These are phyloP conservation scores for Euura lappo DNA, from an alignment of 1,140 invertebrate genomes.

Conservation along the genomic window DNA sequence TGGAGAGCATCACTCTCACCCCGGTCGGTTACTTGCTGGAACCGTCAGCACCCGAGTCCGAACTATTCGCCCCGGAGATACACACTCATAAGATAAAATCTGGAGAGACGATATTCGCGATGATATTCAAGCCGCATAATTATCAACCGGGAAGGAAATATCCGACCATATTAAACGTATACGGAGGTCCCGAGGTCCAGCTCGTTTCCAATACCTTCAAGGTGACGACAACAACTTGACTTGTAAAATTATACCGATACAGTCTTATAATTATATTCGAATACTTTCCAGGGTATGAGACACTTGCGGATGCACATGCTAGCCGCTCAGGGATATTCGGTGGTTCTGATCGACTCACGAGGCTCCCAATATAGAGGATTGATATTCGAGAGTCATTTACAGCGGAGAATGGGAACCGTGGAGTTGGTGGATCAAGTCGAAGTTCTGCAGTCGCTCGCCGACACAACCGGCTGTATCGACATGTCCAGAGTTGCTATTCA, in stretches of 20 bases:
- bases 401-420: slow-evolving; percentile 90
- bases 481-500: slow-evolving; percentile 92
- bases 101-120: slow-evolving; percentile 83
- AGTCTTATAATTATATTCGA: not conserved
- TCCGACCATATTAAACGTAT: slow-evolving; percentile 95
- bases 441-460: slow-evolving; percentile 86
- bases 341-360: slow-evolving; percentile 93
- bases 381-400: slow-evolving; percentile 89
- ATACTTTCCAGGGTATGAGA: slow-evolving; percentile 74
- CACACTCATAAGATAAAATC: slow-evolving; percentile 74
- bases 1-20: slow-evolving; percentile 70
- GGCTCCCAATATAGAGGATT: slow-evolving; percentile 93
- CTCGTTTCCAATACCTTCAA: slow-evolving; percentile 96
- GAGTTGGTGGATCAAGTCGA: slow-evolving; percentile 97
- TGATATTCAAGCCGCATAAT: slow-evolving; percentile 90
- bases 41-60: slow-evolving; percentile 65
- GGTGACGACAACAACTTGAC: slow-evolving; percentile 56
- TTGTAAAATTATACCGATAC: not conserved
- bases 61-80: slow-evolving; percentile 74
- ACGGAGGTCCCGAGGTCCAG: slow-evolving; percentile 97
- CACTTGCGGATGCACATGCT: slow-evolving; percentile 94
- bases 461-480: slow-evolving; percentile 88
- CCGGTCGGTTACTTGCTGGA: slow-evolving; percentile 75
- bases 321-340: slow-evolving; percentile 95
- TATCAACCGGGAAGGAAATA: slow-evolving; percentile 80